A percentile compares a stretch with the other conserved stretches of the same genome.
phyloP scores from a whole-genome alignment of 2,888 invertebrate genomes.

The Drosophila algonquin region DNA sequence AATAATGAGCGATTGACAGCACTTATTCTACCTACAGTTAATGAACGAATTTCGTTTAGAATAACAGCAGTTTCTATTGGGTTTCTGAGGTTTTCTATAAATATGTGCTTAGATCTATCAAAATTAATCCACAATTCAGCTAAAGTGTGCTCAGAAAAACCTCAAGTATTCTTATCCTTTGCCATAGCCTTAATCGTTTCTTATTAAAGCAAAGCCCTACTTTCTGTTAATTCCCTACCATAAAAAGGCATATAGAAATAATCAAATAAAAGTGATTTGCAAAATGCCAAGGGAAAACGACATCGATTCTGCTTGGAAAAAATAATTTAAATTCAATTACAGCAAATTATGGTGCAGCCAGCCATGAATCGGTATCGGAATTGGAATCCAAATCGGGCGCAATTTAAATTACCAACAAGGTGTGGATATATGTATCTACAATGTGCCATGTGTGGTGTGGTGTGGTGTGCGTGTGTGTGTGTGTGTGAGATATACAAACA shows the following conservation, averaged over 20 bases:
- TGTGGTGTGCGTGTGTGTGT: slow-evolving; percentile 29
- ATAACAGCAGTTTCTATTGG: no score
- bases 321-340: slow-evolving; percentile 71
- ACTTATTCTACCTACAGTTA: no score
- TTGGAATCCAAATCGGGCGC: slow-evolving; percentile 14
- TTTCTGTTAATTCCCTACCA: neutral
- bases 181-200: neutral
- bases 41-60: no score
- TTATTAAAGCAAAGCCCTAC: neutral
- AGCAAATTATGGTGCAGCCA: slow-evolving; percentile 57
- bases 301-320: slow-evolving; percentile 34
- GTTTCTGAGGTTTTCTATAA: no score
- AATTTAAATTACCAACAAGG: slow-evolving; percentile 64
- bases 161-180: neutral
- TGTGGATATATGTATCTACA: slow-evolving; percentile 3
- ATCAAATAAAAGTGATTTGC: neutral
- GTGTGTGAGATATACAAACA: slow-evolving; percentile 18
- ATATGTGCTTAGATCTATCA: neutral
- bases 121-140: no score
- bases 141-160: neutral
- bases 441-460: slow-evolving; percentile 1
- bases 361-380: slow-evolving; percentile 7
- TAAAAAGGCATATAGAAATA: neutral
- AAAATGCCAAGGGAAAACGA: neutral
- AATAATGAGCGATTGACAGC: no score